Base-by-base conservation (phyloP, 2,797 vertebrate species). In the Knipowitschia caucasica region DNA sequence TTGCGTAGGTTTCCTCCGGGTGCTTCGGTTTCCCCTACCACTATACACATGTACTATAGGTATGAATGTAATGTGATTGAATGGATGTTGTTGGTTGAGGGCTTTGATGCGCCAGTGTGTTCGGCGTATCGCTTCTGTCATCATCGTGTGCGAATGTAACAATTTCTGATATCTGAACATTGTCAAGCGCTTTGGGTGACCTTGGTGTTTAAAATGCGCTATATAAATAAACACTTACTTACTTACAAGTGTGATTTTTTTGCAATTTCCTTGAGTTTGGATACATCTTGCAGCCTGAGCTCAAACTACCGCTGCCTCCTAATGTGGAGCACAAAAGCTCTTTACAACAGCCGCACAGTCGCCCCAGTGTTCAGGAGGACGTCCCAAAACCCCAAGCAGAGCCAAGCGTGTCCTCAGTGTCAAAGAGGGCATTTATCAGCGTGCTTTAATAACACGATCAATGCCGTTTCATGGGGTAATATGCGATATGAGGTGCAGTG, bases 391-490 rank as follows among this genome's bases (percentile, higher is more conserved):
- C 21, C 62, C 62, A 53, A 69, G 64, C 74, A 62, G 61, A 83
- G 78, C 62, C 83, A 87, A 89, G 86, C 81, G 85, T 82, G 82
- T 67, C 71, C 65, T 83, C 69, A 3, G 53, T 54, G 82, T 89
- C 81, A 89, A 87, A 87, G 67, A 71, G 71, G 53, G 62, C 77
- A 78, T 89, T 90, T 86, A 87, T 89, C 79, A 75, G 49, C 1
- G 61, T 70, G 58, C 82, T 82, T 87, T 90, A 88, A 84, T 78
- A 87, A 85, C 74, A 73, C 70, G 85, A 83, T 89, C 85, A 71
- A 84, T 80, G 73, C 55, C 49, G 64, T 82, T 85, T 84, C 77
- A 73, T 86, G 75, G 59, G 81, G 78, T 70, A 80, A 80, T 82
- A 80, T 76, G 82, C 61, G 53, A 49, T 67, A 74, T 76, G 77